A percentile compares a stretch with the other conserved stretches of the same genome.
Conservation (phyloP, 1,140 invertebrate genomes). For the Leptopilina boulardi region DNA sequence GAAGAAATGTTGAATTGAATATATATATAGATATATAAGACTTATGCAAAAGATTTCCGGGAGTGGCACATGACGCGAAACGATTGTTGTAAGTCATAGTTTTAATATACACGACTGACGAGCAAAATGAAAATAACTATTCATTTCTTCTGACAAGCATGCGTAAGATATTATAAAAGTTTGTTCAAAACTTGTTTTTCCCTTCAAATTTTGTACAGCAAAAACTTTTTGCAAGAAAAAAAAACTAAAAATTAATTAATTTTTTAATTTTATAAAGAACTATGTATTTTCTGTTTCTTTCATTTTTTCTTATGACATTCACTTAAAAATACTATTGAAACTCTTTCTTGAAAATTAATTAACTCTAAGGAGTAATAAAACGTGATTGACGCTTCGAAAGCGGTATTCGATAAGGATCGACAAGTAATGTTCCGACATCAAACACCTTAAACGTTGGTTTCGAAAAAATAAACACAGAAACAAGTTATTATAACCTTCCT, state of each 20-base stretch:
- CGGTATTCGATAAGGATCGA: constrained; percentile 1
- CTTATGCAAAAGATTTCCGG: constrained; percentile 51
- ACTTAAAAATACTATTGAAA: background rate
- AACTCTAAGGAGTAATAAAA: constrained; percentile 18
- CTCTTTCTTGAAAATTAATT: constrained; percentile 14
- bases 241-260: no score
- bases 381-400: constrained; percentile 16
- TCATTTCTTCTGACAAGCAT: background rate
- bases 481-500: constrained; percentile 7
- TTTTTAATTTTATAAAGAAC: no score
- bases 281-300: no score
- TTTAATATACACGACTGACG: constrained; percentile 46
- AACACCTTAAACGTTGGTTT: constrained; percentile 13
- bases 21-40: no score
- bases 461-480: constrained; percentile 14
- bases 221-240: no score
- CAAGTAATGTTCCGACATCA: constrained; percentile 16
- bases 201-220: no score
- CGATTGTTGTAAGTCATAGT: constrained; percentile 53
- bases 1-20: constrained; percentile 28
- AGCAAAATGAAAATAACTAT: background rate
- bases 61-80: constrained; percentile 43
- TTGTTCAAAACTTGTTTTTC: background rate
- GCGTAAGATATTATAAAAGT: no score
- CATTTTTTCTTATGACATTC: background rate